Base-by-base conservation (phyloP, 2,113 vertebrate genomes). In the Seriola aureovittata region DNA sequence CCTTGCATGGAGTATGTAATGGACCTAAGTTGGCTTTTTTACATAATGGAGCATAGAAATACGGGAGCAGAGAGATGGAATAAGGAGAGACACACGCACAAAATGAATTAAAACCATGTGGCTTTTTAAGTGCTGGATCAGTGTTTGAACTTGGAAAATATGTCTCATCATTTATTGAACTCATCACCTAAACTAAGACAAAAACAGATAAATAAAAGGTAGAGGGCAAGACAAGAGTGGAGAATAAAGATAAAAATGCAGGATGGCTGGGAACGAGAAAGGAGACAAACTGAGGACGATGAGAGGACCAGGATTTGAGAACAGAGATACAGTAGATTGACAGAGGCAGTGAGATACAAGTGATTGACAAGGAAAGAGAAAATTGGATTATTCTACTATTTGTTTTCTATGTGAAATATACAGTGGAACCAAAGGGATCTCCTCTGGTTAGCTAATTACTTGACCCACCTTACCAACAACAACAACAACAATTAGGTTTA, bases 341-440 rank as follows among this genome's bases (percentile, higher is more conserved):
- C 62, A 54, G 34, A 71, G 74, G 54, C 64, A 48, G 38, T 1
- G 36, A 76, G 75, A 80, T 40, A 70, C 59, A 54, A 57, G n/a
- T 82, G 79, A 88, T 44, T 85, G 86, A 88, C 74, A 80, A 63
- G 69, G 55, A 5, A 65, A 36, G 66, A 72, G 70, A 74, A 55
- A 46, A 55, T 42, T 6, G 16, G 4, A 6, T 71, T 23, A 25
- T 36, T 71, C 16, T 67, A 16, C 19, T 60, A 23, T 68, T 34
- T 60, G 8, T 17, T 62, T 69, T 54, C 55, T 23, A 50, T 4
- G 3, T 52, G 9, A 68, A 81, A 62, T 19, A 34, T 32, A 68
- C 25, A 11, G 29, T 16, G 54, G 21, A 57, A 44, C 5, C 6
- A 10, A 2, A 16, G 9, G 10, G 46, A 46, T 48, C 13, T 25